Base-by-base conservation (phyloP, 2,888 invertebrate species). In the Mamestra brassicae region DNA sequence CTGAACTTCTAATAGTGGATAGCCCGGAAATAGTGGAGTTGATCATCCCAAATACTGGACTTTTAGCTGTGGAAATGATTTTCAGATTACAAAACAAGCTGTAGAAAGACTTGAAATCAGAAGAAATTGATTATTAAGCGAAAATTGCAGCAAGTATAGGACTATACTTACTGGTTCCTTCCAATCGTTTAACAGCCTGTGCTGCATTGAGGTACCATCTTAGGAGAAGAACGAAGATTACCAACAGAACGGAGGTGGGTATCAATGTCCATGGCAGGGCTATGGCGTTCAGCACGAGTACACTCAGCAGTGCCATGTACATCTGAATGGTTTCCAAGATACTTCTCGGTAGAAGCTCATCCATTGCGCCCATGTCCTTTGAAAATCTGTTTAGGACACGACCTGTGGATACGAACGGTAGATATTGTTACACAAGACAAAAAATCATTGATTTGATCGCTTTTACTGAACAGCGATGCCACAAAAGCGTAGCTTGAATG, bases 291-390 rank as follows among this genome's bases (percentile, higher is more conserved):
- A 96, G 80, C 1, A 94, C 89, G 2, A 95, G 88, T 52, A 96
- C 92, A 83, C 96, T 96, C 0, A 85, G 73, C 85, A 95, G 90
- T 0, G 92, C 89, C 50, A 96, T 84, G 79, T 96, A 96, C 94
- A 96, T 97, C 90, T 97, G 97, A 34, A 97, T 91, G 0, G 97
- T 97, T 89, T 98, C 98, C 66, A 98, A 90, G 63, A 97, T 93
- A 45, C 97, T 97, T 79, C 97, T 97, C 0, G 98, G 98, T 13
- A 98, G 91, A 50, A 97, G 92, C 87, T 98, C 98, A 87, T 98
- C 98, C 90, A 98, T 97, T 0, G 97, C 97, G 1, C 98, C 98
- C 89, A 98, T 97, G 89, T 99, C 98, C 90, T 98, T 98, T 1
- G 98, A 98, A 89, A 99, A 98, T 81, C 98, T 95, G 90, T 98